Base-by-base conservation (phyloP, 2,113 vertebrate species). In the Nothoprocta pentlandii region DNA sequence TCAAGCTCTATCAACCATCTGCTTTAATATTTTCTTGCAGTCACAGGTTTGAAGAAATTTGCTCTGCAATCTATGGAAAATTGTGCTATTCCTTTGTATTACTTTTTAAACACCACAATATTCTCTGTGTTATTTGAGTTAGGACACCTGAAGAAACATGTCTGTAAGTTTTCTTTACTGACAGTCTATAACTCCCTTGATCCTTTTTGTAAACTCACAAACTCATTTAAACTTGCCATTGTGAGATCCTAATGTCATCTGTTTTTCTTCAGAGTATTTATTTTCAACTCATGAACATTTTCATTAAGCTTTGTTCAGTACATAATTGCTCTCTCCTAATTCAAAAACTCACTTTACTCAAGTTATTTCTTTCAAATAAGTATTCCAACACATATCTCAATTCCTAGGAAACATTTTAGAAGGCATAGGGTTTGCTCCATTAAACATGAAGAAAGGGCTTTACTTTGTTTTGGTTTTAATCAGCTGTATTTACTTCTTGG, bases 181-280 rank as follows among this genome's bases (percentile, higher is more conserved):
- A 28, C 2, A n/a, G 15, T 47, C 19, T 77, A 59, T 41, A 80
- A 73, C 56, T 66, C 5, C 2, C 66, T 12, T 74, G 21, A 4
- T 4, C 2, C 6, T 62, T 75, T 69, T 80, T 16, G 54, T 12
- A 74, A 80, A 66, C 8, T n/a, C 0, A 0, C 49, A 11, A 34
- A 16, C 17, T 66, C 19, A n/a, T 51, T 56, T 56, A 56, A 56
- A 30, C 54, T 56, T 30, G 10, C 6, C 54, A 17, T 74, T 25
- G 42, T 34, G 14, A 58, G 5, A 58, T 39, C 4, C 7, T 32
- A 21, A 76, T 86, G 13, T 32, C 1, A 69, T 21, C 36, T 39
- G 5, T 21, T 87, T 80, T 69, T 64, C 39, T 86, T 58, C 28
- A 51, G 41, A 68, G 5, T 3, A 42, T 36, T 2, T 21, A 64